A percentile compares a stretch with the other conserved stretches of the same genome.
Evolutionary conservation across 2,888 invertebrate species (phyloP).

Genomic region (Eulithis prunata): DNA sequence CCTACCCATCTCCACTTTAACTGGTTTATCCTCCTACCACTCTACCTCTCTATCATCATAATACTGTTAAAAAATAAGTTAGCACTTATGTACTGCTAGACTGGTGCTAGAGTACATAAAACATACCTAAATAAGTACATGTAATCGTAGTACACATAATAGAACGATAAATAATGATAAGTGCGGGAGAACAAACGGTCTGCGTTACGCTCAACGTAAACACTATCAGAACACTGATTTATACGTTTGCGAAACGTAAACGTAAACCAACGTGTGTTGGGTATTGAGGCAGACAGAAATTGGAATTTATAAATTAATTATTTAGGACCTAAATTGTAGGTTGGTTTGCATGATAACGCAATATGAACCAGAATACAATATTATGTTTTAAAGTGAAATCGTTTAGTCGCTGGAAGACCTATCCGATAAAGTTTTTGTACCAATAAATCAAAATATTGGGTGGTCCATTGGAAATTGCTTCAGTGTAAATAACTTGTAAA

Average conservation of each 20-base stretch:
- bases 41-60: too few relatives aligned
- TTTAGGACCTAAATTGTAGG: not conserved
- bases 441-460: constrained; percentile 6
- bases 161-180: constrained; percentile 53
- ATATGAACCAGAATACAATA: too few relatives aligned
- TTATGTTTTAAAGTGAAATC: too few relatives aligned
- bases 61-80: not conserved
- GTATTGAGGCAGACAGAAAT: constrained; percentile 1
- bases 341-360: too few relatives aligned
- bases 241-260: constrained; percentile 51
- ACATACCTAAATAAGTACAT: not conserved
- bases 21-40: too few relatives aligned
- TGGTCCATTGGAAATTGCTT: constrained; percentile 28
- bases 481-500: constrained; percentile 8
- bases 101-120: not conserved
- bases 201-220: constrained; percentile 53
- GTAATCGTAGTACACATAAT: constrained; percentile 24
- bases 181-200: constrained; percentile 49
- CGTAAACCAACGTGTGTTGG: constrained; percentile 30
- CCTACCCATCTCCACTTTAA: too few relatives aligned
- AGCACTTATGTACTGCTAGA: too few relatives aligned
- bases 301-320: not conserved
- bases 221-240: constrained; percentile 56
- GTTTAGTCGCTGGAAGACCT: too few relatives aligned
- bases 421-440: too few relatives aligned